A percentile compares a stretch with the other conserved stretches of the same genome.
phyloP scores from a whole-genome alignment of 2,113 vertebrate genomes.

The Syngnathus scovelli region DNA sequence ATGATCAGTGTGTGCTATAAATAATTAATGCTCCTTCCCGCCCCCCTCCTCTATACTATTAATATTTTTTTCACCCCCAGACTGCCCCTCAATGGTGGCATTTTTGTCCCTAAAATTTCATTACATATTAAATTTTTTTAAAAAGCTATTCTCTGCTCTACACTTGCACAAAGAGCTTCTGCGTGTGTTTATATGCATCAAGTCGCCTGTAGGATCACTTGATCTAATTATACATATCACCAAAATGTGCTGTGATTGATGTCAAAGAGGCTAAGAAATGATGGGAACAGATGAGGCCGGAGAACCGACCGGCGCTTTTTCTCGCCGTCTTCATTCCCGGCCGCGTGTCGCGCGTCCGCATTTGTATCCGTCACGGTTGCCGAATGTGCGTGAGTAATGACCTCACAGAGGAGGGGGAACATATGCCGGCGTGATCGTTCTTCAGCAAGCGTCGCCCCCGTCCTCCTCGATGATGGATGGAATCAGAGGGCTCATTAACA shows the following conservation, averaged over 20 bases:
- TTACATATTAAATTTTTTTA: too few species aligned
- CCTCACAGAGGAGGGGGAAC: constrained; percentile 38
- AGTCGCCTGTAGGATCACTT: constrained; percentile 15
- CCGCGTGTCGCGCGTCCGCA: constrained; percentile 5
- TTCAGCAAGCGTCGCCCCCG: constrained; percentile 34
- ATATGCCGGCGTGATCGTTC: constrained; percentile 51
- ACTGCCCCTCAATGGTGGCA: too few species aligned
- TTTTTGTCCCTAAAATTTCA: too few species aligned
- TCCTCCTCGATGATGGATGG: constrained; percentile 48
- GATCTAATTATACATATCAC: constrained; percentile 23
- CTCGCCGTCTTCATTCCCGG: constrained; percentile 23
- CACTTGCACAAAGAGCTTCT: constrained; percentile 6
- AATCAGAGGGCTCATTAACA: constrained; percentile 45
- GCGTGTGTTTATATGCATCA: neutral
- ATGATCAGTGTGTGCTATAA: neutral
- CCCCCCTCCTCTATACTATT: neutral
- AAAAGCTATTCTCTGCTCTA: too few species aligned
- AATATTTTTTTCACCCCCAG: too few species aligned
- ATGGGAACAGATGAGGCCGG: constrained; percentile 35
- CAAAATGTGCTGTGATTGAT: constrained; percentile 46
- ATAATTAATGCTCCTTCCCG: too few species aligned
- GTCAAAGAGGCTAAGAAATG: constrained; percentile 25
- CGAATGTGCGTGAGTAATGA: constrained; percentile 31
- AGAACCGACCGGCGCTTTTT: constrained; percentile 19
- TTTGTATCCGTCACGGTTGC: constrained; percentile 8